Evolutionary conservation across 2,797 vertebrate species (phyloP), one percentile per base, ranked within the genome.

Genomic region (Choloepus didactylus): DNA sequence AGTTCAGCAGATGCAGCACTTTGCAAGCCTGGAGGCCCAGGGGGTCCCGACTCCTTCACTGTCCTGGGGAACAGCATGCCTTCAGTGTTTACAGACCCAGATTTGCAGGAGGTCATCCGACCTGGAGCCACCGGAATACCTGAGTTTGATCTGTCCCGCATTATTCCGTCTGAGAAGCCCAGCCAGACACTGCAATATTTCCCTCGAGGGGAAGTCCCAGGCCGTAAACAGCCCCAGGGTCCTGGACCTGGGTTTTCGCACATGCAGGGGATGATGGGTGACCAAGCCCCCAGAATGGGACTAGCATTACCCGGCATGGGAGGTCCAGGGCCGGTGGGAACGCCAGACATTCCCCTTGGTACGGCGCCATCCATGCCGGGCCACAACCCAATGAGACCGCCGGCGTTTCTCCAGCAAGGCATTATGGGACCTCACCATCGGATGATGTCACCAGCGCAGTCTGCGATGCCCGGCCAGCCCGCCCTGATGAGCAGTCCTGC

Each of bases 121-220:
- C 99, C 99, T 0, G 99, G 99, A 97, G 99, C 99, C 25, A 99
- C 99, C 0, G 99, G 99, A 90, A 99, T 99, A 96, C 99, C 99
- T 0, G 99, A 99, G 98, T 99, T 99, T 38, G 99, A 99, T 97
- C 98, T 99, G 76, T 99, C 99, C 95, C 98, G 99, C 98, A 99
- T 99, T 98, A 99, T 99, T 97, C 99, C 99, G 0, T 99, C 99
- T 0, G 99, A 99, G 98, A 99, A 99, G 98, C 99, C 99, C 51
- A 99, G 99, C 98, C 99, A 99, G 99, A 99, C 99, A 97, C 98
- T 99, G 98, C 99, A 99, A 96, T 99, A 99, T 98, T 99, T 99
- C 98, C 99, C 99, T 97, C 99, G 99, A 92, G 99, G 99, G 95
- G 99, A 99, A 93, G 99, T 99, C 95, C 99, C 99, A 0, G 99